phyloP scores from a whole-genome alignment of 1,140 invertebrate genomes.

The Drosophila quadrilineata region DNA sequence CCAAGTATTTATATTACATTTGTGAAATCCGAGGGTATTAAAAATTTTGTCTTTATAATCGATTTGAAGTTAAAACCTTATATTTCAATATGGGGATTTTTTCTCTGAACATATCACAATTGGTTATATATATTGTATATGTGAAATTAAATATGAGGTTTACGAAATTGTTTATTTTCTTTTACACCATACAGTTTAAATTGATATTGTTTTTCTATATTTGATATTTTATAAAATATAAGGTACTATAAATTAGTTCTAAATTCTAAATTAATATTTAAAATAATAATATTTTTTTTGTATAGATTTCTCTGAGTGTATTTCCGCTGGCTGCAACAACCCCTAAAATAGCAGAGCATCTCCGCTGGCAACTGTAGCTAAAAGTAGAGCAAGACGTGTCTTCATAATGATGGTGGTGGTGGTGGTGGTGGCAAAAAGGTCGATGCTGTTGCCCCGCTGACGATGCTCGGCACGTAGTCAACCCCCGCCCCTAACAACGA shows the following conservation, averaged over 20 bases:
- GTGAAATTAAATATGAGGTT: too few relatives aligned
- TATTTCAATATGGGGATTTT: too few relatives aligned
- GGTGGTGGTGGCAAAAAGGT: conserved; percentile 4
- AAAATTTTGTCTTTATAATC: too few relatives aligned
- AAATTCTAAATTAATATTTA: not conserved
- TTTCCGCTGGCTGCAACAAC: conserved; percentile 14
- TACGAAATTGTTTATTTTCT: too few relatives aligned
- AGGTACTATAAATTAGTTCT: not conserved
- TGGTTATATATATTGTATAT: too few relatives aligned
- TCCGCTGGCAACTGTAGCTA: conserved; percentile 9
- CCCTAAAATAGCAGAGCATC: conserved; percentile 10
- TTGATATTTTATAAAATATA: not conserved
- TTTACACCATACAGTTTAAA: too few relatives aligned
- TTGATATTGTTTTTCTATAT: not conserved
- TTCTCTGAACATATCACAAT: too few relatives aligned
- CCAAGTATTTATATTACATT: too few relatives aligned
- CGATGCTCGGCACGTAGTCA: not conserved
- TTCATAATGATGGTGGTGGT: conserved; percentile 2
- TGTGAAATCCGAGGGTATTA: too few relatives aligned
- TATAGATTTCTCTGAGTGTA: conserved; percentile 7
- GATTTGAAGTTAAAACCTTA: too few relatives aligned
- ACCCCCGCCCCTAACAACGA: not conserved
- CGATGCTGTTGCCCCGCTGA: not conserved
- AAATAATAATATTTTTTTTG: not conserved
- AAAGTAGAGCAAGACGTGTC: conserved; percentile 4